Percentiles rank a stretch among this genome's conserved stretches.
phyloP scores from a whole-genome alignment of 92 coral and sea anemone species.

The Pocillopora meandrina region DNA sequence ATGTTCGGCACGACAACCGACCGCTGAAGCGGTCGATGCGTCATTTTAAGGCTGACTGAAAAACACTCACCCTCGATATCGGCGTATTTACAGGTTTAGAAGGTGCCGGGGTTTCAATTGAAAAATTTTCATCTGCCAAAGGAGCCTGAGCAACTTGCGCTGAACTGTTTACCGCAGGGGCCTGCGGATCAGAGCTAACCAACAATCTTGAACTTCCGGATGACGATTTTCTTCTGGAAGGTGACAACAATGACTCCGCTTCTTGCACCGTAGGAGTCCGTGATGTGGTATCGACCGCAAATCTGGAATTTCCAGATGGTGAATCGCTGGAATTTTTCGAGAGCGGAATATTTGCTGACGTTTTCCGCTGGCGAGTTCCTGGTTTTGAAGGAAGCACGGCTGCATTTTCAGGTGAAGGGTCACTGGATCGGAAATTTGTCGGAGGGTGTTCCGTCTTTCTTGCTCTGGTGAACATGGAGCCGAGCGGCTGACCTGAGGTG shows the following conservation, averaged over 20 bases:
- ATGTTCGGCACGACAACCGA: too few relatives aligned
- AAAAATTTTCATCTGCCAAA: not conserved
- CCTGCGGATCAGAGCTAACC: not conserved
- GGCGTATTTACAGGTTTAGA: conserved; percentile 19
- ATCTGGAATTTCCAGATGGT: conserved; percentile 4
- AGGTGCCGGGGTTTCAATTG: not conserved
- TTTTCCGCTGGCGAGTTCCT: not conserved
- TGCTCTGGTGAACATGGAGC: conserved; percentile 42
- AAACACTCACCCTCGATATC: conserved; percentile 16
- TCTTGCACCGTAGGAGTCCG: not conserved
- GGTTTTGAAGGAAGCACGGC: conserved; percentile 8
- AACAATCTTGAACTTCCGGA: conserved; percentile 25
- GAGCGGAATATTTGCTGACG: conserved; percentile 2
- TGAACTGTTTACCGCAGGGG: conserved; percentile 1
- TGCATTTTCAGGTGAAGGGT: conserved; percentile 18
- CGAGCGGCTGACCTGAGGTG: conserved; percentile 31
- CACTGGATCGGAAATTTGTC: not conserved
- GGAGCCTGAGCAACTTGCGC: not conserved
- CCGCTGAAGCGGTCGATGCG: too few relatives aligned
- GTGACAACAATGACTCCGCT: not conserved
- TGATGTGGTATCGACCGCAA: not conserved
- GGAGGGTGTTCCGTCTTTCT: conserved; percentile 1
- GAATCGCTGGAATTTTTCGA: conserved; percentile 7
- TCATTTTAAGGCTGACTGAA: too few relatives aligned
- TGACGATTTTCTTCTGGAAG: not conserved